Percentiles rank a stretch among this genome's conserved stretches.
These are phyloP conservation scores for Falco peregrinus DNA, from an alignment of 2,797 vertebrate genomes.

Conservation along the genomic window DNA sequence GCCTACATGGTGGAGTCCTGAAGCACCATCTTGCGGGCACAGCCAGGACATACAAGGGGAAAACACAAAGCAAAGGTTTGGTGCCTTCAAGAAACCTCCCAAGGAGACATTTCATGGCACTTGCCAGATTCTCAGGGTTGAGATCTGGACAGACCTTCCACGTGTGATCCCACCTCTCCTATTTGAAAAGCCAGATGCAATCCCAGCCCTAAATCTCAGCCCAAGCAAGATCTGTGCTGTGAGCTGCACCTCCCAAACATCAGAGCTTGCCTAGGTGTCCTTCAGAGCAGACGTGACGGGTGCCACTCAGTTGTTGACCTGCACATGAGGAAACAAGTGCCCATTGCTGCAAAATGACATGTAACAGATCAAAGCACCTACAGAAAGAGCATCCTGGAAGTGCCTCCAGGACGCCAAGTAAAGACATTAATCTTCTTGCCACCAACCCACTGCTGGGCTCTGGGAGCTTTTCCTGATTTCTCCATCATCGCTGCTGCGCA, in stretches of 20 bases:
- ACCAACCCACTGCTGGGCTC: not conserved
- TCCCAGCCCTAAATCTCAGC: too few species aligned
- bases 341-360: not conserved
- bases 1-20: not conserved
- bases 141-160: not conserved
- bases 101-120: not conserved
- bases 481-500: not conserved
- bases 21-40: not conserved
- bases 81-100: not conserved
- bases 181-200: not conserved
- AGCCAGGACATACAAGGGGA: not conserved
- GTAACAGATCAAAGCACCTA: not conserved
- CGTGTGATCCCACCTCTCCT: not conserved
- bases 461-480: not conserved
- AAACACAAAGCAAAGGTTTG: not conserved
- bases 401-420: accelerated
- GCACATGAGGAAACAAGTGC: not conserved
- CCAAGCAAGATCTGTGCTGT: not conserved
- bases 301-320: too few species aligned
- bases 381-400: not conserved
- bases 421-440: not conserved
- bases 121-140: not conserved
- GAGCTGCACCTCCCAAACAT: not conserved
- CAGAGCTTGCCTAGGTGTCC: not conserved
- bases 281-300: not conserved